Base-by-base conservation (phyloP, 2,888 invertebrate species). In the Ethmia dodecea region DNA sequence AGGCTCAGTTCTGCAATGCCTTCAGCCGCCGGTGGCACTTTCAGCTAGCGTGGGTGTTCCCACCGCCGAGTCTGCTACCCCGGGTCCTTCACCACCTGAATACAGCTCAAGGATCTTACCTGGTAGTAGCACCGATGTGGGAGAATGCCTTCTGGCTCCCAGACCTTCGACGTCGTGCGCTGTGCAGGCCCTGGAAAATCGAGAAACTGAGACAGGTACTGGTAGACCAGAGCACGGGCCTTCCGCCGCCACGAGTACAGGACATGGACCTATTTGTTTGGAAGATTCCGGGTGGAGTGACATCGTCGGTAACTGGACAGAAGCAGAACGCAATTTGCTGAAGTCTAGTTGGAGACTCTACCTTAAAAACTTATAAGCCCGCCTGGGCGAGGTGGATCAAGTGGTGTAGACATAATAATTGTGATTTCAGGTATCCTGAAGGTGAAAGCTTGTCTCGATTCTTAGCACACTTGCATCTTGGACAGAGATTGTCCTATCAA, bases 11-110 rank as follows among this genome's bases (percentile, higher is more conserved):
- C 10, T 5, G 3, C 38, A 43, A 55, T 25, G 54, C 56, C 1
- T 58, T 59, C 49, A 51, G 51, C 42, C 44, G 40, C 10, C 24
- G 2, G 2, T 57, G 56, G 52, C 8, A 38, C 1, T 55, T 31
- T 22, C 30, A 33, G 0, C 33, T 54, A 15, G 56, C 37, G 1
- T 63, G 60, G 39, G 35, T 59, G 5, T 61, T 62, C 31, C 59
- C 62, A 2, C 62, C 61, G 3, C 63, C 58, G 9, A 28, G 13
- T 5, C 31, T 52, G 5, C 37, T 60, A 1, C 59, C 59, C 3
- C 27, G 41, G 16, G 51, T 61, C 1, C 43, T 55, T 9, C 22
- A 26, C 1, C 54, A 59, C 22, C 42, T 59, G 54, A 33, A 26
- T 32, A 34, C 12, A 1, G 43, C 42, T n/a, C 54, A 36, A 35